A percentile compares a stretch with the other conserved stretches of the same genome.
phyloP scores from a whole-genome alignment of 2,888 invertebrate genomes.

The Torymus aiolomorphi region DNA sequence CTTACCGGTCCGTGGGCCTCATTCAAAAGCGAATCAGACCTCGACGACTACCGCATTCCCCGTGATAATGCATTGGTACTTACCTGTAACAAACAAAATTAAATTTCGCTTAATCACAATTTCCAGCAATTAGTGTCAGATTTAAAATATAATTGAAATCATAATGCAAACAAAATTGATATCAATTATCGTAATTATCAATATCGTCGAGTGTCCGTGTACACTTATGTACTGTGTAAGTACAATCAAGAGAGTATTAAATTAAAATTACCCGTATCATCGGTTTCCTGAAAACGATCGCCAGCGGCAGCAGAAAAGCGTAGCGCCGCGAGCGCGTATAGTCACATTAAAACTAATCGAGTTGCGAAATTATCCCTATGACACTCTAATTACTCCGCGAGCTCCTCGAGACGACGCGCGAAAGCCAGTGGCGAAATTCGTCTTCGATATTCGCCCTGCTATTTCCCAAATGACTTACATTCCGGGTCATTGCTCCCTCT shows the following conservation, averaged over 20 bases:
- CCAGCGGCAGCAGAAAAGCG: not conserved
- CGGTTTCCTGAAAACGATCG: not conserved
- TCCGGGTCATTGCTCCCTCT: slow-evolving; percentile 14
- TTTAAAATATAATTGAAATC: too few relatives aligned
- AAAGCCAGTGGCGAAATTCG: slow-evolving; percentile 15
- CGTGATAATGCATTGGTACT: not conserved
- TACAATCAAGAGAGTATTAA: not conserved
- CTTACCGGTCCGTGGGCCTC: too few relatives aligned
- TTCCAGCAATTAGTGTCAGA: too few relatives aligned
- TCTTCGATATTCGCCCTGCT: slow-evolving; percentile 24
- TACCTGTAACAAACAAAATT: slow-evolving; percentile 26
- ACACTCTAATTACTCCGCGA: too few relatives aligned
- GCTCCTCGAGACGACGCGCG: not conserved
- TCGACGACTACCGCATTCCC: not conserved
- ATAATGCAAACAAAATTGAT: too few relatives aligned
- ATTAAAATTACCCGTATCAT: slow-evolving; percentile 6
- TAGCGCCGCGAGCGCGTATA: too few relatives aligned
- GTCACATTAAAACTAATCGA: slow-evolving; percentile 40
- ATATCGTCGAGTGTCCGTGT: too few relatives aligned
- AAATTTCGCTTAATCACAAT: too few relatives aligned
- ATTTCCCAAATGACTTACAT: slow-evolving; percentile 23
- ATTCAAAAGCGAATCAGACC: not conserved
- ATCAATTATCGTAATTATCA: too few relatives aligned
- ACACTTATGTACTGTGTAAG: too few relatives aligned
- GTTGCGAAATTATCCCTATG: slow-evolving; percentile 30